Evolutionary conservation across 2,797 vertebrate species (phyloP).

Genomic region (Calcarius lapponicus): DNA sequence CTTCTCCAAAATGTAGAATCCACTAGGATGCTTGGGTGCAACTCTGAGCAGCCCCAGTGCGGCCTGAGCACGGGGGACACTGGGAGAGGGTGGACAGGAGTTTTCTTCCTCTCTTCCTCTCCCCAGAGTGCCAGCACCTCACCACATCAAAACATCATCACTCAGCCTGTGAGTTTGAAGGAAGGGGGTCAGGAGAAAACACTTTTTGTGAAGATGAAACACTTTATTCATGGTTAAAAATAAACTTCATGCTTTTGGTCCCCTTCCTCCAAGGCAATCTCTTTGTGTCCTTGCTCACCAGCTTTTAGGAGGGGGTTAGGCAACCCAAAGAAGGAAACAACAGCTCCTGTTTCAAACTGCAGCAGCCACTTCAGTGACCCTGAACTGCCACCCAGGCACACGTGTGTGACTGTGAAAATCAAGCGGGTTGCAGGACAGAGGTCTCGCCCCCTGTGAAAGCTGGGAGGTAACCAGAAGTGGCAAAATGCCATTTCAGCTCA

Average conservation of each 20-base stretch:
- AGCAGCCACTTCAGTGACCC: neutral
- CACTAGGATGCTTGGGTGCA: neutral
- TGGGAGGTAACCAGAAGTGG: neutral
- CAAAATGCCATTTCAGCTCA: neutral
- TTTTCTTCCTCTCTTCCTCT: neutral
- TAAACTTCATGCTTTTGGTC: neutral
- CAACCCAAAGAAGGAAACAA: neutral
- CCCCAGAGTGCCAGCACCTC: conserved; percentile 85
- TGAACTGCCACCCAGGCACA: neutral
- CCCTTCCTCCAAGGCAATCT: neutral
- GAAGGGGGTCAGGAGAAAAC: neutral
- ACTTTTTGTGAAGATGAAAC: neutral
- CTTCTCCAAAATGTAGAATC: neutral
- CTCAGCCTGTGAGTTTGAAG: neutral
- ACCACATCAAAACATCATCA: conserved; percentile 51
- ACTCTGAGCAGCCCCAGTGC: neutral
- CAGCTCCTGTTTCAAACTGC: neutral
- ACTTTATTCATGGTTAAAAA: neutral
- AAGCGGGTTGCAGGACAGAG: neutral
- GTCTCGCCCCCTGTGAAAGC: neutral
- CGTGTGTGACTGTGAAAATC: rapidly evolving
- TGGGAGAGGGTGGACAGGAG: neutral
- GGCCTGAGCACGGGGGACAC: neutral
- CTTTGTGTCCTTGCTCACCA: neutral
- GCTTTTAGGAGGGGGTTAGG: neutral